Base-by-base conservation (phyloP, 2,888 invertebrate genomes). In the Strigamia crassipes region DNA sequence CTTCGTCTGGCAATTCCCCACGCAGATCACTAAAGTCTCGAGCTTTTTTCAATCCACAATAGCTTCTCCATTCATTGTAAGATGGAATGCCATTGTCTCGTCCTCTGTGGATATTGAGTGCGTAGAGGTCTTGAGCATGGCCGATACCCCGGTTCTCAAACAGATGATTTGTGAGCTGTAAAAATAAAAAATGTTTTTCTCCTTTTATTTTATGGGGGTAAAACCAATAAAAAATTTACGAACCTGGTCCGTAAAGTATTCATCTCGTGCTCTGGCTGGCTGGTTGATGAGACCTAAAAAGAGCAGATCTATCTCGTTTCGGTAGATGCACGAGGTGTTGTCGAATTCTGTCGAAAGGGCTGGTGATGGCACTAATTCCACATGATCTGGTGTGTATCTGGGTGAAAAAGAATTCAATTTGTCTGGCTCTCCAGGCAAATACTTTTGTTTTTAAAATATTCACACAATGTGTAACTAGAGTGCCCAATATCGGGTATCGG, bases 201-300 rank as follows among this genome's bases (percentile, higher is more conserved):
- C 34, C 34, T 3, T 18, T 18, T 73, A 31, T 73, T 73, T 27
- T 23, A 31, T 31, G 73, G 21, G 8, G 6, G 10, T 15, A 73
- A 18, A 73, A 73, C 3, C 10, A 13, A 18, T 18, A 21, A 73
- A 51, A 31, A 23, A 41, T 4, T 42, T 31, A 18, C 92, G 91
- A 89, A 95, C 94, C 88, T 93, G 94, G 85, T 92, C 90, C 0
- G 96, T 96, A 84, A 96, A 95, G 0, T 96, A 96, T 87, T 96
- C 96, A 87, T 96, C 96, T 95, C 96, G 96, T 86, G 96, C 95
- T 88, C 96, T 96, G 0, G 96, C 95, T 23, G 96, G 95, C 90
- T 96, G 96, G 88, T 96, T 96, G 93, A 95, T 94, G 84, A 96
- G 89, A 56, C 96, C 96, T 94, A 96, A 95, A 46, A 96, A 92